phyloP scores from a whole-genome alignment of 2,888 invertebrate genomes.

The Drosophila pullipes region DNA sequence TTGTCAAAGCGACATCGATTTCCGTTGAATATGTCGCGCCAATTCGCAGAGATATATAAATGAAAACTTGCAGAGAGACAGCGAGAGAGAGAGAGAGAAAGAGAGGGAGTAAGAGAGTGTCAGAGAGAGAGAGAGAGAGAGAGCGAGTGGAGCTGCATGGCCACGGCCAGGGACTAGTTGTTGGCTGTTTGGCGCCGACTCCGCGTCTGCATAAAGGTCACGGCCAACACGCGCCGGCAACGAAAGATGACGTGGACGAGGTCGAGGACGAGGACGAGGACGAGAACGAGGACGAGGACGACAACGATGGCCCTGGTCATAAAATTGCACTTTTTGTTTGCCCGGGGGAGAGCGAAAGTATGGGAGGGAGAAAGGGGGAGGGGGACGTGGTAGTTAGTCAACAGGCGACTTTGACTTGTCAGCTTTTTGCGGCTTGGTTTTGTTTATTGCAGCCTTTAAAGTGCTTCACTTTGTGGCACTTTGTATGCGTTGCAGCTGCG shows the following conservation, averaged over 20 bases:
- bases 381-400: not conserved
- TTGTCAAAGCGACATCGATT: conserved; percentile 70
- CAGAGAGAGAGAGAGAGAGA: not conserved
- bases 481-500: conserved; percentile 8
- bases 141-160: conserved; percentile 22
- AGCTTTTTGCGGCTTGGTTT: conserved; percentile 6
- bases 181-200: conserved; percentile 71
- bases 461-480: conserved; percentile 2
- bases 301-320: not conserved
- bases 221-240: conserved; percentile 48
- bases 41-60: conserved; percentile 22
- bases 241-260: not conserved
- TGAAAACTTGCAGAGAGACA: conserved; percentile 34
- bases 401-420: conserved; percentile 12
- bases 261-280: not conserved
- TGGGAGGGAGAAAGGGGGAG: no score
- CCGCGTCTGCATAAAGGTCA: conserved; percentile 73
- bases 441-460: conserved; percentile 2
- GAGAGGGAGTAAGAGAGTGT: not conserved
- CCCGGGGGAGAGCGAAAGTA: not conserved
- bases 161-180: conserved; percentile 53
- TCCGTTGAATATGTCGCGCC: conserved; percentile 68
- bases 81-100: conserved; percentile 2
- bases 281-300: not conserved
- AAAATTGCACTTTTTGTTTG: conserved; percentile 14